Evolutionary conservation across 2,113 vertebrate species (phyloP).

Genomic region (Pogonocichla stellata): DNA sequence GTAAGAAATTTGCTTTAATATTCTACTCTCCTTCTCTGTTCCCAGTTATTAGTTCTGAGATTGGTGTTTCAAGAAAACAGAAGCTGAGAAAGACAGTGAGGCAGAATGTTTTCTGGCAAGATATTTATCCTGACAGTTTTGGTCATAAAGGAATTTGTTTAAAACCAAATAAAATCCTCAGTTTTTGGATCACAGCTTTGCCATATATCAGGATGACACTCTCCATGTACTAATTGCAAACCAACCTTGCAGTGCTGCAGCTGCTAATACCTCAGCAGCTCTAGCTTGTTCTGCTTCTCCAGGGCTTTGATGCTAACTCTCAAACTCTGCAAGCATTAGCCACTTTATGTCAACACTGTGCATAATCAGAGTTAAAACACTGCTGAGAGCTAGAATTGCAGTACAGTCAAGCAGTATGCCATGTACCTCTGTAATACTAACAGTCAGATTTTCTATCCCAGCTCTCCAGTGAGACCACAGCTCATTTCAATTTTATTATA

Average conservation of each 20-base stretch:
- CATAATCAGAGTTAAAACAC: neutral
- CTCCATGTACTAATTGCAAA: neutral
- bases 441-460: neutral
- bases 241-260: neutral
- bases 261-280: neutral
- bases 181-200: neutral
- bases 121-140: neutral
- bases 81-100: neutral
- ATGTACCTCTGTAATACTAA: neutral
- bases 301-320: neutral
- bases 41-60: neutral
- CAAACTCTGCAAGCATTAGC: neutral
- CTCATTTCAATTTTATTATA: neutral
- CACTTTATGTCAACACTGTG: neutral
- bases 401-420: neutral
- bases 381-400: neutral
- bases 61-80: neutral
- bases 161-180: neutral
- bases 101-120: neutral
- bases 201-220: neutral
- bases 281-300: neutral
- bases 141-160: neutral
- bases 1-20: neutral
- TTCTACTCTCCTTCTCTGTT: fast-evolving
- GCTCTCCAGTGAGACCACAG: neutral